phyloP scores from a whole-genome alignment of 2,888 invertebrate species.

The Sepioteuthis lessoniana region DNA sequence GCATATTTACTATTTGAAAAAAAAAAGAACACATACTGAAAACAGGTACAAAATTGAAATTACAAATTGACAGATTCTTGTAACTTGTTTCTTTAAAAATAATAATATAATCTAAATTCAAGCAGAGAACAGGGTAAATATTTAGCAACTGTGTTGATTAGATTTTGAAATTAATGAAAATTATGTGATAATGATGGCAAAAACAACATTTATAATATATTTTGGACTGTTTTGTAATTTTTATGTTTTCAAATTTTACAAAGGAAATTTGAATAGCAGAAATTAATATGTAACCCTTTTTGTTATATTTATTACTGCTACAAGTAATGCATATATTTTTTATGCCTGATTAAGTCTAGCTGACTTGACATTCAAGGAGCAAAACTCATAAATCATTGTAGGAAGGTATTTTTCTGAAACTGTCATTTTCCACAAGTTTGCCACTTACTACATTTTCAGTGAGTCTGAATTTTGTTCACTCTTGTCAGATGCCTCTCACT shows the following conservation, averaged over 20 bases:
- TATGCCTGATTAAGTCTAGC: not conserved
- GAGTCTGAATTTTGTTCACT: not conserved
- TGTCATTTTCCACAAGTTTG: slow-evolving; percentile 13
- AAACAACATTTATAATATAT: not conserved
- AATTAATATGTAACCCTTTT: not conserved
- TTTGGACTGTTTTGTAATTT: not conserved
- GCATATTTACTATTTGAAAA: too few relatives aligned
- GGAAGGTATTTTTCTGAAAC: not conserved
- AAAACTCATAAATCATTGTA: slow-evolving; percentile 8
- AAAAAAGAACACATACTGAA: too few relatives aligned
- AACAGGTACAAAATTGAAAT: too few relatives aligned
- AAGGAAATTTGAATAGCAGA: too few relatives aligned
- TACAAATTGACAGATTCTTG: too few relatives aligned
- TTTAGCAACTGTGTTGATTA: too few relatives aligned
- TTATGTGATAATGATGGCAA: too few relatives aligned
- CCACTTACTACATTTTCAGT: not conserved
- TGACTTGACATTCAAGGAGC: not conserved
- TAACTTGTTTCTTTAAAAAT: too few relatives aligned
- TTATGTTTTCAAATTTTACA: not conserved
- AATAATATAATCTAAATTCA: too few relatives aligned
- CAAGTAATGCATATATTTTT: not conserved
- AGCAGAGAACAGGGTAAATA: too few relatives aligned
- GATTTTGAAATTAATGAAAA: too few relatives aligned
- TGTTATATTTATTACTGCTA: not conserved
- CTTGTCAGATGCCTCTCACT: not conserved